These are phyloP conservation scores for Drosophila testacea DNA, from an alignment of 2,888 invertebrate genomes.

Conservation along the genomic window DNA sequence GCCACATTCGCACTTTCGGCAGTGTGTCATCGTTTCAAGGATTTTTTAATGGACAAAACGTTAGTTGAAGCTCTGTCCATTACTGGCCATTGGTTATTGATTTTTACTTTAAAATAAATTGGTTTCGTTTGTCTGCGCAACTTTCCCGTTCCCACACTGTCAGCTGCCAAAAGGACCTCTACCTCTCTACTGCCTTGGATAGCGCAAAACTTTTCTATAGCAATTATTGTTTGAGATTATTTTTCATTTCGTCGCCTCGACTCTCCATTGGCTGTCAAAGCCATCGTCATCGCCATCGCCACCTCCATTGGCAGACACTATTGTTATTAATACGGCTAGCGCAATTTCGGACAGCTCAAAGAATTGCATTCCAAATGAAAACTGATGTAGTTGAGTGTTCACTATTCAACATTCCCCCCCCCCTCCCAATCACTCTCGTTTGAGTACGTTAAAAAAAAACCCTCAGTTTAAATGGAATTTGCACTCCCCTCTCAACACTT, in stretches of 20 bases:
- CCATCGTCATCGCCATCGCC: slow-evolving; percentile 1
- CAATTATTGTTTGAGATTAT: slow-evolving; percentile 76
- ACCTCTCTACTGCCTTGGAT: slow-evolving; percentile 5
- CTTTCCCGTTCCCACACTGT: slow-evolving; percentile 8
- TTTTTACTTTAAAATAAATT: slow-evolving; percentile 80
- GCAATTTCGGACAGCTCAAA: slow-evolving; percentile 31
- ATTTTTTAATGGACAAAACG: slow-evolving; percentile 39
- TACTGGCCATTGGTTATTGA: slow-evolving; percentile 76
- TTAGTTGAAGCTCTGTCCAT: slow-evolving; percentile 12
- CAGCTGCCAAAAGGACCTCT: slow-evolving; percentile 12
- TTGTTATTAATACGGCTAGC: slow-evolving; percentile 70
- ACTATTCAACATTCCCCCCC: slow-evolving; percentile 3
- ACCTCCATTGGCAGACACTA: slow-evolving; percentile 50
- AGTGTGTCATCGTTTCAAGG: slow-evolving; percentile 9
- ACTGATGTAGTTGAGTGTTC: slow-evolving; percentile 42
- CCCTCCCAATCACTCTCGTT: neutral
- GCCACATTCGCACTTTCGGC: slow-evolving; percentile 15
- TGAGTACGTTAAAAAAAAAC: slow-evolving; percentile 5
- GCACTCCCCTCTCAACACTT: neutral
- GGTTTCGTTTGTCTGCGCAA: slow-evolving; percentile 76
- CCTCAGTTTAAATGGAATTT: slow-evolving; percentile 25
- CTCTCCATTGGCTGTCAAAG: slow-evolving; percentile 44
- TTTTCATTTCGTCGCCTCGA: slow-evolving; percentile 61
- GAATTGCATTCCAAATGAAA: slow-evolving; percentile 65
- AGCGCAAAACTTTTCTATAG: slow-evolving; percentile 64